Percentiles rank a stretch among this genome's conserved stretches.
Evolutionary conservation across 2,888 invertebrate species (phyloP).

Genomic region (Pristionchus maxplancki): DNA sequence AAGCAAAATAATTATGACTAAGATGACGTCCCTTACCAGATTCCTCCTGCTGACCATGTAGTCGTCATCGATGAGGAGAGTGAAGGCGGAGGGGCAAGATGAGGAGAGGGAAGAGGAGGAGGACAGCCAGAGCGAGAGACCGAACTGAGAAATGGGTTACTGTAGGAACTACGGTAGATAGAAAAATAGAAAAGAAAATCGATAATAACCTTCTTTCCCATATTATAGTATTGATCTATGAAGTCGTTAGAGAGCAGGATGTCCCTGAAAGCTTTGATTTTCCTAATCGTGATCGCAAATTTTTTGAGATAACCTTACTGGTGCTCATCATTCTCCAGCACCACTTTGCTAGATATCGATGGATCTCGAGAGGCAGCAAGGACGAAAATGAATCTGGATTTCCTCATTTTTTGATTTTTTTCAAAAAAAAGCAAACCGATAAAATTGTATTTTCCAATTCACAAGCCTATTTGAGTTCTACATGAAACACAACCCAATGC

Average conservation of each 20-base stretch:
- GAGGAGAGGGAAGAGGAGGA: not conserved
- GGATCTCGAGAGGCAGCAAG: conserved; percentile 15
- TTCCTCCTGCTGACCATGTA: conserved; percentile 68
- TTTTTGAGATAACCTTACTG: not conserved
- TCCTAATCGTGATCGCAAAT: not conserved
- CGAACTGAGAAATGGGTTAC: conserved; percentile 4
- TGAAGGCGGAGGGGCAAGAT: conserved; percentile 60
- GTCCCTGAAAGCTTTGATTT: conserved; percentile 12
- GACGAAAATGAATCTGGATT: conserved; percentile 33
- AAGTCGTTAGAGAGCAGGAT: conserved; percentile 20
- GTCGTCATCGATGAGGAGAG: conserved; percentile 75
- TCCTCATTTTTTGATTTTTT: no score
- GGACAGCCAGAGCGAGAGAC: conserved; percentile 42
- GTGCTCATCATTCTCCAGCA: not conserved
- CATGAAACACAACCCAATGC: not conserved
- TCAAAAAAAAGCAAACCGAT: not conserved
- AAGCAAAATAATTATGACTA: not conserved
- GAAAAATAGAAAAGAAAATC: not conserved
- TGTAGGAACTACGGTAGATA: not conserved
- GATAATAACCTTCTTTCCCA: not conserved
- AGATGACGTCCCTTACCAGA: conserved; percentile 54
- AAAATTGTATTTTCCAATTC: not conserved
- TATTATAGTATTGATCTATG: conserved; percentile 46
- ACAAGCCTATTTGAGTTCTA: not conserved
- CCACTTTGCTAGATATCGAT: not conserved